These are phyloP conservation scores for Tyrophagus putrescentiae DNA, from an alignment of 1,140 invertebrate species.

Conservation along the genomic window DNA sequence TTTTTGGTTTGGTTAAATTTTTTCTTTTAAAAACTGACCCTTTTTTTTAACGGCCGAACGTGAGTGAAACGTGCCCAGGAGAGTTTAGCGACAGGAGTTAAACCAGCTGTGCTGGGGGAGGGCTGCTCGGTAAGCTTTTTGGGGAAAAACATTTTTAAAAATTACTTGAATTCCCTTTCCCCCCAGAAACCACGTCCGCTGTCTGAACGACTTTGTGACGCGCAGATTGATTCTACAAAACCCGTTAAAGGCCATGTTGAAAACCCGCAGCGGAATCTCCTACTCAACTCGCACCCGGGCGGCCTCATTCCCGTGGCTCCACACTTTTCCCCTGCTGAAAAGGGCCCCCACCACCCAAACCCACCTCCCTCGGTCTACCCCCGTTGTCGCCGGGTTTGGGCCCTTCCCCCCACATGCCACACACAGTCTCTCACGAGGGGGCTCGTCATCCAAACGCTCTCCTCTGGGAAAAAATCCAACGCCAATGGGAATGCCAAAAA, in stretches of 20 bases:
- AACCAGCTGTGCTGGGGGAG: slow-evolving; percentile 77
- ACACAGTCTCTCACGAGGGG: too few relatives aligned
- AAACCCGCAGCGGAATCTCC: slow-evolving; percentile 67
- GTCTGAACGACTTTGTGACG: slow-evolving; percentile 73
- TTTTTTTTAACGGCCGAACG: slow-evolving; percentile 74
- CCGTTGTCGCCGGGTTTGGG: too few relatives aligned
- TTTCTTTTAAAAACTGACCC: slow-evolving; percentile 20
- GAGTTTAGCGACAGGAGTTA: slow-evolving; percentile 86
- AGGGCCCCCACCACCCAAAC: too few relatives aligned
- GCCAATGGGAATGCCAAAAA: too few relatives aligned
- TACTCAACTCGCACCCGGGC: slow-evolving; percentile 36
- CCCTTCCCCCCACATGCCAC: too few relatives aligned
- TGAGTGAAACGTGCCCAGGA: slow-evolving; percentile 73
- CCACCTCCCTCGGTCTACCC: too few relatives aligned
- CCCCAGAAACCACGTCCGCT: slow-evolving; percentile 61
- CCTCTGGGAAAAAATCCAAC: too few relatives aligned
- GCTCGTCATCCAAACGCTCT: too few relatives aligned
- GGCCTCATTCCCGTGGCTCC: too few relatives aligned
- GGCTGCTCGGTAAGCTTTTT: slow-evolving; percentile 47
- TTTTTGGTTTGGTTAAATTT: background rate
- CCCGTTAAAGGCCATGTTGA: slow-evolving; percentile 70
- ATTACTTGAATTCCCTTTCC: slow-evolving; percentile 16
- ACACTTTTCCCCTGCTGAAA: too few relatives aligned
- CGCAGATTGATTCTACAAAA: slow-evolving; percentile 73
- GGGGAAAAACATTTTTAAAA: background rate